A percentile compares a stretch with the other conserved stretches of the same genome.
phyloP scores from a whole-genome alignment of 1,140 invertebrate species.

The Euwallacea similis region DNA sequence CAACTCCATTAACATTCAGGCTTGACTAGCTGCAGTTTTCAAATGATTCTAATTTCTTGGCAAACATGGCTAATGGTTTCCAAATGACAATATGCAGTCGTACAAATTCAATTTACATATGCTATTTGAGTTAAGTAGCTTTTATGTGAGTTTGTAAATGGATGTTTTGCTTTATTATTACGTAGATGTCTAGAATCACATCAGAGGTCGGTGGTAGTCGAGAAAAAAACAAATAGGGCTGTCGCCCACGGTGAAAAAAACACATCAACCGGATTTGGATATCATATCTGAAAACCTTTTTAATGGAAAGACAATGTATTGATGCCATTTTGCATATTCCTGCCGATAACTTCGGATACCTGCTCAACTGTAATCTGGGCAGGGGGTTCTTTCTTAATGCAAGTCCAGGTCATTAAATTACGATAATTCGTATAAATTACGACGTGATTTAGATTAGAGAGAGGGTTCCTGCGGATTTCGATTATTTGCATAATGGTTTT shows the following conservation, averaged over 20 bases:
- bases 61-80: neutral
- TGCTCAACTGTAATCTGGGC: neutral
- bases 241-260: neutral
- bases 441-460: slow-evolving; percentile 3
- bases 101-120: neutral
- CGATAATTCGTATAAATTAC: neutral
- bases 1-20: too few relatives aligned
- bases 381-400: neutral
- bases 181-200: neutral
- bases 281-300: neutral
- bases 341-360: neutral
- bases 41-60: neutral
- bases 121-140: neutral
- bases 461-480: neutral
- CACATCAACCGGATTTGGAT: neutral
- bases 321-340: slow-evolving; percentile 3
- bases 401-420: neutral
- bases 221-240: neutral
- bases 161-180: neutral
- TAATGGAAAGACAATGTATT: slow-evolving; percentile 5
- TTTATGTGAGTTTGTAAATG: neutral
- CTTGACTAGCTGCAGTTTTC: too few relatives aligned
- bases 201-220: neutral
- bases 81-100: neutral
- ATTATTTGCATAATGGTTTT: neutral